Base-by-base conservation (phyloP, 2,797 vertebrate genomes). In the Hippoglossus hippoglossus region DNA sequence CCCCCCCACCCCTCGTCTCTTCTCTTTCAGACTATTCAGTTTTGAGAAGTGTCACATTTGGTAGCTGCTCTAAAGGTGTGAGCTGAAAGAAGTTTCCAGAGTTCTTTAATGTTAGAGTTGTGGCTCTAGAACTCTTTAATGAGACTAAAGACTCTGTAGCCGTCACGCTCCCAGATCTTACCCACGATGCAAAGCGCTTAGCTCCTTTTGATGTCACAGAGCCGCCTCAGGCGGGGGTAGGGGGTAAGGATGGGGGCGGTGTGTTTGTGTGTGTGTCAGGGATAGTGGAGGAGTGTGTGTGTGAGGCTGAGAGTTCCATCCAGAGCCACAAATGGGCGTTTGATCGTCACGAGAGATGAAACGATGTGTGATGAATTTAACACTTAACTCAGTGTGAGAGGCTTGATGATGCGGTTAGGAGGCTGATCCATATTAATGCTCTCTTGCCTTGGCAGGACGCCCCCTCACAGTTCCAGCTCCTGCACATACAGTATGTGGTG, bases 141-240 rank as follows among this genome's bases (percentile, higher is more conserved):
- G 92, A 93, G 89, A 89, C 91, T 93, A 93, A 93, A 93, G 90
- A 91, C 85, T 90, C 86, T 88, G 77, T 80, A 87, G 91, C 89
- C 87, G 90, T 92, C 92, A 93, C 84, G 90, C 91, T 88, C 84
- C 78, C 87, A 93, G 90, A 93, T 93, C 86, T 91, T 93, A 93
- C 90, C 92, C 92, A 91, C 88, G 90, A 93, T 92, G 91, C 92
- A 93, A 93, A 93, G 89, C 79, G 88, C 89, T 91, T 91, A 89
- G 88, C 85, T 92, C 80, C 89, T 92, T 95, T 95, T 94, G 92
- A 94, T 92, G 93, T 94, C 87, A 79, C 82, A 77, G 86, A 88
- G 87, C 67, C 18, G 90, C 93, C 92, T 88, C 67, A 50, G 90
- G 93, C 86, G 3, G 87, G 87, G 88, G 87, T 86, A 82, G 86